Conservation (phyloP, 1,140 invertebrate species). For the Tetraneura akinire region DNA sequence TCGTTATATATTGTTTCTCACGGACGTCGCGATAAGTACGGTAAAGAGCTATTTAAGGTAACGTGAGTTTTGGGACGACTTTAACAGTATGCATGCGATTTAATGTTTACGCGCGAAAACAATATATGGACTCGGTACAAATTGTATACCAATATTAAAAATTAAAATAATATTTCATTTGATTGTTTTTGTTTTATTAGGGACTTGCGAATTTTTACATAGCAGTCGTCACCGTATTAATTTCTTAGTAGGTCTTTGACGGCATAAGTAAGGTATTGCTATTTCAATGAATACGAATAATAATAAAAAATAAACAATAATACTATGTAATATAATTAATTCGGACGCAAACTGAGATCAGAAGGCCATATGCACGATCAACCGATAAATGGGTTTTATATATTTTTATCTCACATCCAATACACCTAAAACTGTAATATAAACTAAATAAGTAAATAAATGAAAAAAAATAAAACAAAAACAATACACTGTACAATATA, state of each 20-base stretch:
- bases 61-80: conserved; percentile 7
- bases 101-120: background rate
- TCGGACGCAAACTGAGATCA: too few species aligned
- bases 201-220: background rate
- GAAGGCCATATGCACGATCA: too few species aligned
- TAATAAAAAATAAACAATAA: too few species aligned
- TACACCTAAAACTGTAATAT: too few species aligned
- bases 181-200: background rate
- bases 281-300: too few species aligned
- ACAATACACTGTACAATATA: too few species aligned
- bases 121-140: background rate
- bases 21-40: conserved; percentile 10
- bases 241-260: conserved; percentile 3
- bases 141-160: conserved; percentile 8
- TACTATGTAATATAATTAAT: too few species aligned
- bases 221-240: background rate
- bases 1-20: background rate
- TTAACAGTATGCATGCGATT: background rate
- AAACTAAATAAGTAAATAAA: too few species aligned
- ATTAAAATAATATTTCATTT: background rate
- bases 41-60: conserved; percentile 20
- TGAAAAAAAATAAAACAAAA: too few species aligned
- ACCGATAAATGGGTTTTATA: too few species aligned
- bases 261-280: too few species aligned
- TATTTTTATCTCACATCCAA: too few species aligned